Evolutionary conservation across 2,888 invertebrate genomes (phyloP).

Genomic region (Zaprionus lineosus): DNA sequence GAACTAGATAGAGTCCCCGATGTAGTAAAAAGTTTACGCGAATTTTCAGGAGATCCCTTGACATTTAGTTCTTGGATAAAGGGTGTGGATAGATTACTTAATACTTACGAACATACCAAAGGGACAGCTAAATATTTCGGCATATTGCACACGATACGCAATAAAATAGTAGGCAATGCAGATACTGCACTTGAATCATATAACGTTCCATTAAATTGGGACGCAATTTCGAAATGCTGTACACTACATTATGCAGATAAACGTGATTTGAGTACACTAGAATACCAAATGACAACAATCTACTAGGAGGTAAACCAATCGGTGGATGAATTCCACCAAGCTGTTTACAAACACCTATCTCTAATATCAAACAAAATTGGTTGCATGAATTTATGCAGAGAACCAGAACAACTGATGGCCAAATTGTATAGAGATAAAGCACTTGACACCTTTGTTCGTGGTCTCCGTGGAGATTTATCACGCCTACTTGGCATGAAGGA

Average conservation of each 20-base stretch:
- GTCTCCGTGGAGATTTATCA: not conserved
- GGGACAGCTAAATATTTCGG: constrained; percentile 7
- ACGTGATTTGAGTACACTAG: constrained; percentile 3
- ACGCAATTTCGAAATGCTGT: not conserved
- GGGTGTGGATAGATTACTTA: constrained; percentile 10
- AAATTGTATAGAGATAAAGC: constrained; percentile 6
- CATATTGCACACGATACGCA: constrained; percentile 8
- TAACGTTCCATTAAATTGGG: constrained; percentile 5
- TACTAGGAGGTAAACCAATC: not conserved
- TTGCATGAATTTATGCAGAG: not conserved
- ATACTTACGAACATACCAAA: not conserved
- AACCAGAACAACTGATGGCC: constrained; percentile 6
- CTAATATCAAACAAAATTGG: constrained; percentile 7
- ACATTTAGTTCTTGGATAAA: not conserved
- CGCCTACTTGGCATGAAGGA: constrained; percentile 1
- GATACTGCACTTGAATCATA: constrained; percentile 5
- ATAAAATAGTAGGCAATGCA: constrained; percentile 10
- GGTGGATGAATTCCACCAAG: constrained; percentile 6
- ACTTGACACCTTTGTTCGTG: constrained; percentile 1
- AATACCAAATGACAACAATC: constrained; percentile 12
- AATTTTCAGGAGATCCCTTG: not conserved
- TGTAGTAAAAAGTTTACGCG: not conserved
- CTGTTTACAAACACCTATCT: not conserved
- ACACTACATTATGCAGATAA: constrained; percentile 7
- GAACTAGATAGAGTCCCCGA: constrained; percentile 1